Evolutionary conservation across 2,888 invertebrate genomes (phyloP).

Genomic region (Eulithis testata): DNA sequence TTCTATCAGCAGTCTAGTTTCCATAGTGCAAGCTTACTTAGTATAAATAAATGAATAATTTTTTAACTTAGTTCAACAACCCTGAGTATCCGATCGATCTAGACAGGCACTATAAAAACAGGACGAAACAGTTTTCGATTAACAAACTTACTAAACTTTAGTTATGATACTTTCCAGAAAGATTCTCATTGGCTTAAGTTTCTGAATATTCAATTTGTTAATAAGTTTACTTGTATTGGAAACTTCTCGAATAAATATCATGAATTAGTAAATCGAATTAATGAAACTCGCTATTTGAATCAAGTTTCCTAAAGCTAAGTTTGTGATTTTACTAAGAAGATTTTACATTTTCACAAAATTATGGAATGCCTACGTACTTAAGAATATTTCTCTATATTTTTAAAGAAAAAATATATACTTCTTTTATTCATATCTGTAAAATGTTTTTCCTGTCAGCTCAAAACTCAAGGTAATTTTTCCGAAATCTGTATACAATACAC

Average conservation of each 20-base stretch:
- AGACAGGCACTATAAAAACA: background rate
- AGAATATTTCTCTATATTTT: no score
- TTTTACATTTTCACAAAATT: background rate
- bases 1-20: no score
- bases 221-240: constrained; percentile 42
- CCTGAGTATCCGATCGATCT: background rate
- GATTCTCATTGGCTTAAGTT: constrained; percentile 46
- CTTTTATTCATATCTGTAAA: no score
- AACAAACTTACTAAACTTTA: constrained; percentile 33
- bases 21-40: no score
- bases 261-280: constrained; percentile 37
- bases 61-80: background rate
- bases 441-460: no score
- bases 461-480: no score
- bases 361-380: no score
- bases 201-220: constrained; percentile 48
- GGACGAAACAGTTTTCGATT: constrained; percentile 32
- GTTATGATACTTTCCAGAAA: constrained; percentile 36
- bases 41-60: no score
- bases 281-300: constrained; percentile 14
- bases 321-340: background rate
- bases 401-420: no score
- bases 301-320: background rate
- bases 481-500: no score
- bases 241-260: constrained; percentile 45